Evolutionary conservation across 2,888 invertebrate genomes (phyloP), one percentile per base, ranked within the genome.

Genomic region (Eupithecia subumbrata): DNA sequence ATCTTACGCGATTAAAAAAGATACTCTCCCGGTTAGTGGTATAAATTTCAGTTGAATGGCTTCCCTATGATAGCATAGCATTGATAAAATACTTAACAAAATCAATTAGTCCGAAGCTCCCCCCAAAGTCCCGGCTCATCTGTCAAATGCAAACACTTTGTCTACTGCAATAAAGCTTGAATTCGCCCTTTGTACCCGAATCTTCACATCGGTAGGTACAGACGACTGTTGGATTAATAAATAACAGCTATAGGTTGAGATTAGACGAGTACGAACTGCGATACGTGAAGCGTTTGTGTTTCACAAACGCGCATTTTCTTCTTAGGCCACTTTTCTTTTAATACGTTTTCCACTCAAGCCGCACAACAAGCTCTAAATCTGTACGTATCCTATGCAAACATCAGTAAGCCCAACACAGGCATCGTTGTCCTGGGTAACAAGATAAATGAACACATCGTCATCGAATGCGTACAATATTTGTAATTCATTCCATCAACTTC

Each of bases 111-210:
- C 43, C 63, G 9, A 71, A 71, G 56, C 66, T 22, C 66, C 72
- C 66, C 48, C 73, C 63, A 40, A 48, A 18, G 52, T 71, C 69
- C 60, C 63, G 34, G 43, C 72, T 75, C 72, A 75, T 71, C 74
- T 73, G 72, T 77, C 77, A 75, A 77, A 75, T 56, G 69, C 69
- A 74, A 76, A 69, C 69, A 73, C 71, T 75, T 74, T 67, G 72
- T 77, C 70, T 75, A 67, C 69, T 56, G 52, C 70, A 74, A 73
- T 77, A 75, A 74, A 77, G 73, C 73, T 70, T 63, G 67, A 77
- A 71, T 73, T 40, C 70, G 77, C 70, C 75, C 72, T 72, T 75
- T 77, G 77, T 72, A 43, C 71, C 52, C 70, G 40, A 73, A 77
- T 74, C 60, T 72, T 67, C 66, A 16, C 69, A 67, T 74, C 74